phyloP scores from a whole-genome alignment of 2,888 invertebrate species.

The Tipula vernalis region DNA sequence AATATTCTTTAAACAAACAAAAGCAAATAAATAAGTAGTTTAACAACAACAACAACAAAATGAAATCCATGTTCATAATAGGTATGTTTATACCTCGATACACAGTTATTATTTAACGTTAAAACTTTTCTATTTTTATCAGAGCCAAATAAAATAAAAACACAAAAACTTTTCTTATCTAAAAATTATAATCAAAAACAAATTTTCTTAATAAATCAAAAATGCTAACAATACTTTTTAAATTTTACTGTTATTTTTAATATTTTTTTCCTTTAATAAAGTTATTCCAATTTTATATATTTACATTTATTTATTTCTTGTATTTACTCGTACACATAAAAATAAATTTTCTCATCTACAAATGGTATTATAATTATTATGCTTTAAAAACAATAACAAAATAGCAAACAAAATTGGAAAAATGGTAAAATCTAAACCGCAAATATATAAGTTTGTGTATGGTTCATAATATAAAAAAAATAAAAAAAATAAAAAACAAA shows the following conservation, averaged over 20 bases:
- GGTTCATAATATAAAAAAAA: background rate
- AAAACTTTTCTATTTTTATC: background rate
- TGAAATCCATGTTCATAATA: background rate
- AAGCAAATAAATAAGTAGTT: background rate
- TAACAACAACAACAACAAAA: background rate
- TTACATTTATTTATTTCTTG: background rate
- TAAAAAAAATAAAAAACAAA: background rate
- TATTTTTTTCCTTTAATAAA: background rate
- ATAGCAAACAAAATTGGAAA: background rate
- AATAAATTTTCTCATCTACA: background rate
- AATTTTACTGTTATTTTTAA: background rate
- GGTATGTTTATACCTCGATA: background rate
- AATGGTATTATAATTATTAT: background rate
- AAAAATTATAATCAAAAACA: background rate
- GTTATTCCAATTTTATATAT: background rate
- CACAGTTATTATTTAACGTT: background rate
- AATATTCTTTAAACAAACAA: background rate
- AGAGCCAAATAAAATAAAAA: background rate
- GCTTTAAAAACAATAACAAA: background rate
- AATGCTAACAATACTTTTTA: background rate
- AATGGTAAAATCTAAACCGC: background rate
- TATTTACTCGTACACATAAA: background rate
- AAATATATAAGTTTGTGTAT: background rate
- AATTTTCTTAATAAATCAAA: slow-evolving; percentile 4
- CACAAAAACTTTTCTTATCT: background rate